Percentiles rank a stretch among this genome's conserved stretches.
Evolutionary conservation across 1,140 invertebrate species (phyloP).

Genomic region (Apis cerana): DNA sequence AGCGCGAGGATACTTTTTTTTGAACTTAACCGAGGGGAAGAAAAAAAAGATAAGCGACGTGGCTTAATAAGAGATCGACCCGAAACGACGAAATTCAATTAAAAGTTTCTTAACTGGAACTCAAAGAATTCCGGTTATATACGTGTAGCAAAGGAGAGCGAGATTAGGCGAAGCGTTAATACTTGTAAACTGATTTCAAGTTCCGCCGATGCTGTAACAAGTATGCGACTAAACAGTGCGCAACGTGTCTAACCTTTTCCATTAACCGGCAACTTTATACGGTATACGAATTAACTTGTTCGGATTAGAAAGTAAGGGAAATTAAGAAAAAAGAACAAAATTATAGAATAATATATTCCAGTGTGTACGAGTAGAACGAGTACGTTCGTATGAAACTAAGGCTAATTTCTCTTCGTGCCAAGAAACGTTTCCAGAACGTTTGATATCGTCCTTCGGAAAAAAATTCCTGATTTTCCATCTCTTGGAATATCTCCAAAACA

Average conservation of each 20-base stretch:
- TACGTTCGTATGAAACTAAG: too few relatives aligned
- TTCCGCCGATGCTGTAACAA: not conserved
- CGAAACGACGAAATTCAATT: slow-evolving; percentile 9
- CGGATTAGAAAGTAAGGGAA: too few relatives aligned
- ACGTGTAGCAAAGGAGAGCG: too few relatives aligned
- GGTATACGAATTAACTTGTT: not conserved
- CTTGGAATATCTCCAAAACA: too few relatives aligned
- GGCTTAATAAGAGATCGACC: not conserved
- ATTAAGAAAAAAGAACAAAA: too few relatives aligned
- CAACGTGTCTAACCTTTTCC: not conserved
- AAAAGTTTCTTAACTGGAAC: slow-evolving; percentile 12
- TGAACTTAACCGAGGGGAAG: not conserved
- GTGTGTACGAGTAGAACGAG: too few relatives aligned
- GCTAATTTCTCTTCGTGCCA: too few relatives aligned
- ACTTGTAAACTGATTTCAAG: slow-evolving; percentile 17
- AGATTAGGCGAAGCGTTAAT: slow-evolving; percentile 11
- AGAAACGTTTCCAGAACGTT: too few relatives aligned
- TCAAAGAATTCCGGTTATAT: not conserved
- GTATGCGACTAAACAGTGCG: not conserved
- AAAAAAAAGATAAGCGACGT: not conserved
- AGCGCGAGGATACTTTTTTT: not conserved
- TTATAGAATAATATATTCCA: too few relatives aligned
- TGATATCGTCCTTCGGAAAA: too few relatives aligned
- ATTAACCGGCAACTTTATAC: not conserved
- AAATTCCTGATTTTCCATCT: too few relatives aligned